Evolutionary conservation across 2,888 invertebrate genomes (phyloP).

Genomic region (Amaurobius ferox): DNA sequence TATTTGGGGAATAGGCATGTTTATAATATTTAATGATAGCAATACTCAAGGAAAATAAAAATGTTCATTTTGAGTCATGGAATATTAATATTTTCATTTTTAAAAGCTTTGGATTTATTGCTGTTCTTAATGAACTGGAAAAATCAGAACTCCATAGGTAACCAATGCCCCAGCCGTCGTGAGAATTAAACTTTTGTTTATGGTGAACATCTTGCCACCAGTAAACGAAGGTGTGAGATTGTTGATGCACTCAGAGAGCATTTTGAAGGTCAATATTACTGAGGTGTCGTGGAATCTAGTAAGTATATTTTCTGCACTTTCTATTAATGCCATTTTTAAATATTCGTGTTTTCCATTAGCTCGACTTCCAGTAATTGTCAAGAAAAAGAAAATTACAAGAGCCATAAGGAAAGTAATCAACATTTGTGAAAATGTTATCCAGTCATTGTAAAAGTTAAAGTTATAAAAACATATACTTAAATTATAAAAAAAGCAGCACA

Average conservation of each 20-base stretch:
- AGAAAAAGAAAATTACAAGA: slow-evolving; percentile 21
- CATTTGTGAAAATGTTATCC: no score
- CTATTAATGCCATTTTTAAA: slow-evolving; percentile 13
- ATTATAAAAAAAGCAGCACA: slow-evolving; percentile 32
- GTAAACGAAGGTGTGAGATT: slow-evolving; percentile 11
- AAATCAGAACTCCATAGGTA: slow-evolving; percentile 39
- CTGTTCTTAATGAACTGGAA: neutral
- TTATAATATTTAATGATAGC: no score
- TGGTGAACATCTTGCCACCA: slow-evolving; percentile 22
- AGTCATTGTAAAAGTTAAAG: no score
- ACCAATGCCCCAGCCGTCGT: no score
- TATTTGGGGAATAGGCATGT: no score
- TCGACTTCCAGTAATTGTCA: slow-evolving; percentile 1
- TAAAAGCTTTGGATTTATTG: no score
- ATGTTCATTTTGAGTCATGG: no score
- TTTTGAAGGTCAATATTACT: slow-evolving; percentile 11
- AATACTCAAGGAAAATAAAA: no score
- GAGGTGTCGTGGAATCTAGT: neutral
- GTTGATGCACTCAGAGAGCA: neutral
- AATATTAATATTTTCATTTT: no score
- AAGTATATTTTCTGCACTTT: slow-evolving; percentile 15
- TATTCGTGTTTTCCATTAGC: slow-evolving; percentile 8
- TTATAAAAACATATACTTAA: neutral
- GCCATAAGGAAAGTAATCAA: slow-evolving; percentile 16
- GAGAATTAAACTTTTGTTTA: no score